Evolutionary conservation across 1,140 invertebrate genomes (phyloP), one percentile per base, ranked within the genome.

Genomic region (Atta cephalotes): DNA sequence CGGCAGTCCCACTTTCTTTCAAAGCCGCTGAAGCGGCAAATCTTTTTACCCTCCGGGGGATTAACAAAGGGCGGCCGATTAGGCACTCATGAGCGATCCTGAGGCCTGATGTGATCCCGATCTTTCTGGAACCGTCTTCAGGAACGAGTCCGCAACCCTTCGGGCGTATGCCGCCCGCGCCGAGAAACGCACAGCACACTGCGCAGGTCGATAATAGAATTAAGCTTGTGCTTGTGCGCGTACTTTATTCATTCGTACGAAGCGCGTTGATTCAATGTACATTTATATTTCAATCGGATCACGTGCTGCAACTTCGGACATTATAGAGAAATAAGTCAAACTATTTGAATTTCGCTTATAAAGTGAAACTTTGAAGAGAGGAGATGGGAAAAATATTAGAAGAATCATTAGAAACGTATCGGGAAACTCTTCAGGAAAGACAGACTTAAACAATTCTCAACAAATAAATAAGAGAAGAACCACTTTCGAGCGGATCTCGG

Each of bases 61-160:
- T 94, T 95, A 93, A 93, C 93, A 92, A 94, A 94, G 94, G 94
- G 94, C 93, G 92, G 89, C n/a, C 89, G 92, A 93, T 93, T 94
- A 92, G 93, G 93, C 93, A 93, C 91, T 93, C 93, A 92, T 93
- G 90, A 92, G 82, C 81, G 91, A 92, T 88, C 85, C 81, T 76
- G 60, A 58, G 51, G 18, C 68, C 76, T 79, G 82, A 88, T 92
- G 78, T 71, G 63, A 77, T 87, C 88, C 89, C 91, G 45, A 77
- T 92, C 84, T 87, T 86, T 56, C 79, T 88, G 86, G 89, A 90
- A 91, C 85, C 85, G 62, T 87, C 81, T 76, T 89, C 89, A 80
- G 85, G 58, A 62, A 86, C 79, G 65, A 81, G 56, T 85, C n/a
- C 71, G 25, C 60, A 60, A 21, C 76, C 72, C 51, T 85, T 81